Evolutionary conservation across 2,113 vertebrate genomes (phyloP), one percentile per base, ranked within the genome.

Genomic region (Chloropsis hardwickii): DNA sequence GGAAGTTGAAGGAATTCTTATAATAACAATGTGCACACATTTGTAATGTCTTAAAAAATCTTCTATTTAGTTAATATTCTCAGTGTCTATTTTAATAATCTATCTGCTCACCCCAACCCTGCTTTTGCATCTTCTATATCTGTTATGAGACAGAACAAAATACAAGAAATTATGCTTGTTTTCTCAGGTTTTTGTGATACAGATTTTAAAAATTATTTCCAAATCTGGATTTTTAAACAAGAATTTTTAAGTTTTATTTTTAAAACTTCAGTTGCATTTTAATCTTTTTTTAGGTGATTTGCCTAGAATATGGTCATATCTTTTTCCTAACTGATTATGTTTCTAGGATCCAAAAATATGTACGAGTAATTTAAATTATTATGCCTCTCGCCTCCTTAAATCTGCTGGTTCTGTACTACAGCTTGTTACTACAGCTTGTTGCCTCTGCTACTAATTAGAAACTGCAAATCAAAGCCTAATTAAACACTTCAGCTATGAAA

Each of bases 381-480:
- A 73, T 85, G 44, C 27, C 5, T 93, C 81, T 92, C 27, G 14
- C 40, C 62, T 89, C 24, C 70, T 92, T 91, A 90, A 82, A 84
- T 91, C 88, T 95, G 70, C n/a, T 87, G 69, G 37, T 45, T 93
- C 72, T 93, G 42, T 91, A 90, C 58, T 95, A 80, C 54, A 94
- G 80, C 92, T 91, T 88, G 78, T 90, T 79, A 64, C 70, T 71
- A 51, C 37, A 76, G 33, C 54, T 69, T 87, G 48, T 28, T 92
- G n/a, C 81, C 66, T 93, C 73, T 90, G 57, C 53, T 96, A 23
- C 94, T 92, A 96, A 97, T 96, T 97, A 96, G 84, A 93, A 94
- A 94, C 70, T 40, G 61, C 73, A 93, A 95, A 95, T 94, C 85
- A 95, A 92, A 92, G 51, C 66, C 27, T 91, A 91, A 95, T 96